These are phyloP conservation scores for Drosophila sturtevanti DNA, from an alignment of 1,140 invertebrate species.

Conservation along the genomic window DNA sequence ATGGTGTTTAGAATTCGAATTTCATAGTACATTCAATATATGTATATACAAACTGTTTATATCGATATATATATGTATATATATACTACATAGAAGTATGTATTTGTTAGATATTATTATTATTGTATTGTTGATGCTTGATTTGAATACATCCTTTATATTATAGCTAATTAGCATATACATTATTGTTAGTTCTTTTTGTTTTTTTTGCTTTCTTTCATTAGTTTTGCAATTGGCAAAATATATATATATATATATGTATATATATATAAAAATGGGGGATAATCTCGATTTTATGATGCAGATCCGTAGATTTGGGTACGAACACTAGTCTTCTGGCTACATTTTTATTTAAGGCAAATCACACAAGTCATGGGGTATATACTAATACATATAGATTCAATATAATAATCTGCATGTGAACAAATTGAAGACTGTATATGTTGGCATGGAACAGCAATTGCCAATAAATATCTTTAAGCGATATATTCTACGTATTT, in stretches of 20 bases:
- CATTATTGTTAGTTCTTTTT: not conserved
- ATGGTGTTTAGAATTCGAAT: constrained; percentile 45
- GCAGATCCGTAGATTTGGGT: not conserved
- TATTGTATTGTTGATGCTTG: constrained; percentile 36
- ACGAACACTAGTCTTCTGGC: constrained; percentile 46
- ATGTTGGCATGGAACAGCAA: not conserved
- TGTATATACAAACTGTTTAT: constrained; percentile 13
- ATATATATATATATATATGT: not conserved
- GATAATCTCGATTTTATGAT: not conserved
- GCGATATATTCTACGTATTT: not conserved
- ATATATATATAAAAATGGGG: not conserved
- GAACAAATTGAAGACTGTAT: constrained; percentile 33
- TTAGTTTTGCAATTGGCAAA: not conserved
- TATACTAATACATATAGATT: constrained; percentile 25
- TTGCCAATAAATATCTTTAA: not conserved
- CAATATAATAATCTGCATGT: constrained; percentile 24
- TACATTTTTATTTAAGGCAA: constrained; percentile 71
- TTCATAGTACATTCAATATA: constrained; percentile 33
- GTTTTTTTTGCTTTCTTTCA: not conserved
- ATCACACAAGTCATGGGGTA: constrained; percentile 58
- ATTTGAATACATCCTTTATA: constrained; percentile 50
- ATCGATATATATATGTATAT: constrained; percentile 4
- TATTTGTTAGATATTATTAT: constrained; percentile 26
- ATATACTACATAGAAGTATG: constrained; percentile 30
- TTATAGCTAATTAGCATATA: constrained; percentile 13